Evolutionary conservation across 2,797 vertebrate genomes (phyloP).

Genomic region (Trichosurus vulpecula): DNA sequence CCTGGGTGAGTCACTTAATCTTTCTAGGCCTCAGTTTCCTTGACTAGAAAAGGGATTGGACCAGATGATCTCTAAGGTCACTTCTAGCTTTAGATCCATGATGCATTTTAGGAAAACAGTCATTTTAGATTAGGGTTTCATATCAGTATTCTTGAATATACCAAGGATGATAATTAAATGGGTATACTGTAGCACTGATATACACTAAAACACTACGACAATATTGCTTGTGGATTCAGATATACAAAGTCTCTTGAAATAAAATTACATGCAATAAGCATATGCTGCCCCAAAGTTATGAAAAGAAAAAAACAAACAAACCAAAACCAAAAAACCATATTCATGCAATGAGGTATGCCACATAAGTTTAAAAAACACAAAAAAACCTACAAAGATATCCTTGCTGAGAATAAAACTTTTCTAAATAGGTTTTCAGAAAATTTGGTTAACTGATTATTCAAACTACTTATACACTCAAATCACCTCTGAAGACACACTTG

Average conservation of each 20-base stretch:
- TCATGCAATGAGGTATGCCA: neutral
- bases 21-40: neutral
- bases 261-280: conserved; percentile 51
- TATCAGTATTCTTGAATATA: neutral
- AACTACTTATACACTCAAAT: neutral
- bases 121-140: neutral
- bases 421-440: neutral
- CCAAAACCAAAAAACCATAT: neutral
- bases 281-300: conserved; percentile 19
- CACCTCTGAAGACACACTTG: neutral
- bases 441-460: neutral
- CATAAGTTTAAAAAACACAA: neutral
- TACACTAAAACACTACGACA: neutral
- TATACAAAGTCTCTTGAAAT: conserved; percentile 40
- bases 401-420: neutral
- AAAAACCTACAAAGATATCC: neutral
- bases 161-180: neutral
- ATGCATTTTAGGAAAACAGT: neutral
- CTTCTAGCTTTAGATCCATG: neutral
- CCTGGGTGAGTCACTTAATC: neutral
- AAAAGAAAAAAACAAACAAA: conserved; percentile 41
- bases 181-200: neutral
- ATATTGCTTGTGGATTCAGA: neutral
- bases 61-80: neutral
- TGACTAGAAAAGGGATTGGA: neutral